These are phyloP conservation scores for Pangasianodon gigas DNA, from an alignment of 2,113 vertebrate genomes.

Conservation along the genomic window DNA sequence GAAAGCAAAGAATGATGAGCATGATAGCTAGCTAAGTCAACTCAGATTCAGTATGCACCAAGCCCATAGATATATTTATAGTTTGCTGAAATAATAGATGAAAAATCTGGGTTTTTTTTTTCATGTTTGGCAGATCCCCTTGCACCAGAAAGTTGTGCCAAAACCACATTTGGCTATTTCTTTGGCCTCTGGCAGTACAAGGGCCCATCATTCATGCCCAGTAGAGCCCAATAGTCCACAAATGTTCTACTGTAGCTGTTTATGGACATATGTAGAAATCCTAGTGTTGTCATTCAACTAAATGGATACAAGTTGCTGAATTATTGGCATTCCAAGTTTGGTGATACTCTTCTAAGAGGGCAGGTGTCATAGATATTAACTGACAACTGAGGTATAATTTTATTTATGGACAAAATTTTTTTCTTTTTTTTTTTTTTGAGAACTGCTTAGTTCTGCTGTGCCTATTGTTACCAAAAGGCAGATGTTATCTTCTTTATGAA, in stretches of 20 bases:
- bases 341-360: neutral
- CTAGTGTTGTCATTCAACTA: neutral
- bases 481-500: neutral
- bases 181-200: neutral
- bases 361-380: neutral
- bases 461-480: neutral
- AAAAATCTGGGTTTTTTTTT: neutral
- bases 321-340: neutral
- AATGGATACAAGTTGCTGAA: neutral
- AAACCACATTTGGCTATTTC: neutral
- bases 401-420: neutral
- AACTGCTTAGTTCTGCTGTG: neutral
- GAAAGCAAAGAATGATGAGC: neutral
- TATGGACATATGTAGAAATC: neutral
- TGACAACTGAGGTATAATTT: neutral
- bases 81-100: neutral
- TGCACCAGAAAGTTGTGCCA: neutral
- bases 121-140: neutral
- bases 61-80: neutral
- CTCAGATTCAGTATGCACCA: neutral
- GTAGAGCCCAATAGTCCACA: neutral
- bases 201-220: neutral
- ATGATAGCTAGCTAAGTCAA: neutral
- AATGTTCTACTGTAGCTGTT: neutral
- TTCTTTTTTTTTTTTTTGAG: neutral